These are phyloP conservation scores for Odontamblyopus lacepedii DNA, from an alignment of 2,797 vertebrate species.

Conservation along the genomic window DNA sequence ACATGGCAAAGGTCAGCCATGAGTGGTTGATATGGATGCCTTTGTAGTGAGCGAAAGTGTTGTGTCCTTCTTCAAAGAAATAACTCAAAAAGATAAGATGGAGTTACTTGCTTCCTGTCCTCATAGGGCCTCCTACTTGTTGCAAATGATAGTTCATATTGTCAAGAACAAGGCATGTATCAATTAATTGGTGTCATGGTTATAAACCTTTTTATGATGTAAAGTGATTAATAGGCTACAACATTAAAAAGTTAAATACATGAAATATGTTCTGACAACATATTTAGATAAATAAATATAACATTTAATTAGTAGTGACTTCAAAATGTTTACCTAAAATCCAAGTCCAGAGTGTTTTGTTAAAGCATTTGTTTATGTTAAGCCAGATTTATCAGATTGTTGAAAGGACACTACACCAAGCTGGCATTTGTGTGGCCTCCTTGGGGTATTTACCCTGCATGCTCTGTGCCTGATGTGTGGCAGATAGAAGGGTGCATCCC, in stretches of 20 bases:
- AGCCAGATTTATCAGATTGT: slow-evolving; percentile 39
- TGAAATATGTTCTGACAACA: no score
- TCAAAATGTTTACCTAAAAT: neutral
- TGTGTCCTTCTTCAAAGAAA: slow-evolving; percentile 22
- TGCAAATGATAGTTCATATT: neutral
- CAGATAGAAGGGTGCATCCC: slow-evolving; percentile 56
- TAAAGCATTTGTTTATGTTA: slow-evolving; percentile 26
- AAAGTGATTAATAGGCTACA: no score
- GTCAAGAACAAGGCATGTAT: neutral
- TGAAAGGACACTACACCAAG: slow-evolving; percentile 44
- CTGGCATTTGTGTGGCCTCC: slow-evolving; percentile 58
- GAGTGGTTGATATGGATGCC: slow-evolving; percentile 46
- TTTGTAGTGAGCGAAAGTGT: slow-evolving; percentile 40
- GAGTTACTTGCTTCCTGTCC: slow-evolving; percentile 37
- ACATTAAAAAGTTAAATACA: no score
- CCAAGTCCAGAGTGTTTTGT: neutral
- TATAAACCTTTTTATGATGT: neutral
- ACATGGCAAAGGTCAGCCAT: slow-evolving; percentile 37
- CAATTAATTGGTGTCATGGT: neutral
- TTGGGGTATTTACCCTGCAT: slow-evolving; percentile 39
- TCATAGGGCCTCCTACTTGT: neutral
- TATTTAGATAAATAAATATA: no score
- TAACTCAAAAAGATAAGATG: slow-evolving; percentile 50
- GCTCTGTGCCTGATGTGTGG: slow-evolving; percentile 34
- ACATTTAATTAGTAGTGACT: neutral